A percentile compares a stretch with the other conserved stretches of the same genome.
Evolutionary conservation across 1,140 invertebrate genomes (phyloP).

Genomic region (roundworm (Caenorhabditis elegans)): DNA sequence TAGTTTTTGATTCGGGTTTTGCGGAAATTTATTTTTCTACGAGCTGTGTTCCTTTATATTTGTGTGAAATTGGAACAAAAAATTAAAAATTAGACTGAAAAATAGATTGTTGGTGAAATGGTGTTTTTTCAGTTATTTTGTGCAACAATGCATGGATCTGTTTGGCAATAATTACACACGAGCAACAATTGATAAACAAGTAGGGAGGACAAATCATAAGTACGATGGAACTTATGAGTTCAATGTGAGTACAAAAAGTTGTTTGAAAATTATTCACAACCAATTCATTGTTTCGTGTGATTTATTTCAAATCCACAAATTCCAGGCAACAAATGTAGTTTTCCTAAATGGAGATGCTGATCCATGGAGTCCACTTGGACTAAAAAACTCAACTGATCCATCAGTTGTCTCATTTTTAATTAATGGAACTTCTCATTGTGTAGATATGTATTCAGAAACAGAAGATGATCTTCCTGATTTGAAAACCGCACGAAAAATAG

Average conservation of each 20-base stretch:
- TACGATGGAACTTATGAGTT: background rate
- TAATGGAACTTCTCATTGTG: conserved; percentile 46
- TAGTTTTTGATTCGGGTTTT: background rate
- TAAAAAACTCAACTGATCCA: conserved; percentile 59
- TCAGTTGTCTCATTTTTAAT: conserved; percentile 65
- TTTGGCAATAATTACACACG: background rate
- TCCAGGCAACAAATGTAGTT: conserved; percentile 79
- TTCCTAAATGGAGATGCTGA: conserved; percentile 87
- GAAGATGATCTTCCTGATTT: conserved; percentile 20
- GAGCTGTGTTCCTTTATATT: no score
- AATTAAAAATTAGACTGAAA: background rate
- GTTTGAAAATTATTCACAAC: background rate
- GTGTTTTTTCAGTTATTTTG: background rate
- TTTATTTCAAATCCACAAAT: conserved; percentile 70
- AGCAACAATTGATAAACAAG: background rate
- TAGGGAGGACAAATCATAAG: background rate
- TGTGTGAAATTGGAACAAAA: background rate
- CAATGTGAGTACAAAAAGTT: background rate
- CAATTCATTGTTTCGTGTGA: background rate
- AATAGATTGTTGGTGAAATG: background rate
- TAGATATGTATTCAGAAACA: conserved; percentile 33
- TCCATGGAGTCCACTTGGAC: conserved; percentile 83
- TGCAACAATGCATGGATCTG: background rate
- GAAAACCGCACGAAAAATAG: background rate
- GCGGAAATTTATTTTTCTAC: no score